Conservation (phyloP, 92 coral and sea anemone genomes). For the Epizoanthus ramosus region DNA sequence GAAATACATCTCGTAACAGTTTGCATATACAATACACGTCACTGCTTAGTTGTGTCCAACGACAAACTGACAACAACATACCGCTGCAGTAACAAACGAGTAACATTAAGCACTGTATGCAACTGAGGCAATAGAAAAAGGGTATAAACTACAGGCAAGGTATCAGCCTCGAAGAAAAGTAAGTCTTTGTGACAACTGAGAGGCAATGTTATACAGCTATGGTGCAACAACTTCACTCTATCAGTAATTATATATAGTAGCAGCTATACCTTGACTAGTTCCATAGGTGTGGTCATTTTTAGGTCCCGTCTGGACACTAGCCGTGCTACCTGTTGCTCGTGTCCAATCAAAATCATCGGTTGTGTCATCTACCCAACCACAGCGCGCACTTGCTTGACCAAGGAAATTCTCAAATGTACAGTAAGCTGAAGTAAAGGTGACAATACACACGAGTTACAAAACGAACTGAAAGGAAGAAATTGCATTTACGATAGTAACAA, state of each 20-base stretch:
- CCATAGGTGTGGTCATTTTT: constrained; percentile 88
- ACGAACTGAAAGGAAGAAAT: background rate
- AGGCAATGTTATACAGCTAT: background rate
- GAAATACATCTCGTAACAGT: too few relatives aligned
- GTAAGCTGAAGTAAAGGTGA: constrained; percentile 48
- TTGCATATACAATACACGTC: too few relatives aligned
- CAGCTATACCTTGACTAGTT: constrained; percentile 69
- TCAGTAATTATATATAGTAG: background rate
- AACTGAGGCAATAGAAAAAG: background rate
- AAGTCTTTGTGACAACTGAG: background rate
- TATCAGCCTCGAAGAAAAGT: background rate
- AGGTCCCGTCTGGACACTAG: constrained; percentile 85
- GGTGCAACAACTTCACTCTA: too few relatives aligned
- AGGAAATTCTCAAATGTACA: constrained; percentile 83
- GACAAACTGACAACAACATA: too few relatives aligned
- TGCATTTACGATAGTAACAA: background rate
- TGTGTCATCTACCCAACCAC: constrained; percentile 76
- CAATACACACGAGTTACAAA: background rate
- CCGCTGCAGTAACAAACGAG: too few relatives aligned
- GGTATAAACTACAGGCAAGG: background rate
- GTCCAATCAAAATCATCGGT: constrained; percentile 81
- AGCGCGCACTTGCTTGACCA: constrained; percentile 46
- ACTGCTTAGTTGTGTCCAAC: too few relatives aligned
- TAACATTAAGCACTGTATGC: too few relatives aligned
- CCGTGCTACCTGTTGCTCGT: constrained; percentile 70